A percentile compares a stretch with the other conserved stretches of the same genome.
Evolutionary conservation across 2,888 invertebrate genomes (phyloP).

Genomic region (Cryptocephalus primarius): DNA sequence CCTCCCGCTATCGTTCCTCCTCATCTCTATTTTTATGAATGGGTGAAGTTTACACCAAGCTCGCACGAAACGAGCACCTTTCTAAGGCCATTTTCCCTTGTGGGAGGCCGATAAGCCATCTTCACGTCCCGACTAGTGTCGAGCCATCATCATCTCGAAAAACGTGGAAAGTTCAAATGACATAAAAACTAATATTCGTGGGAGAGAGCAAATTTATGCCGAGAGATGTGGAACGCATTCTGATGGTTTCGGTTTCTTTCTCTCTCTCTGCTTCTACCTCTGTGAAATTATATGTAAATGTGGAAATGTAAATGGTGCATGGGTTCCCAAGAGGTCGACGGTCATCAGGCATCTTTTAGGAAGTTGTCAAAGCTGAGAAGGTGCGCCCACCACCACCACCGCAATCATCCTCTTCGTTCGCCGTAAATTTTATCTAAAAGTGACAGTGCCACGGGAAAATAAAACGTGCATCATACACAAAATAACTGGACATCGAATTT

Average conservation of each 20-base stretch:
- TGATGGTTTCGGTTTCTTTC: conserved; percentile 6
- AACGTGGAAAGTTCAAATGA: conserved; percentile 17
- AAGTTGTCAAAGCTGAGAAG: too few species aligned
- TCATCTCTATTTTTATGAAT: conserved; percentile 21
- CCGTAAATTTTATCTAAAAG: too few species aligned
- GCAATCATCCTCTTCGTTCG: too few species aligned
- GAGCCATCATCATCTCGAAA: conserved; percentile 6
- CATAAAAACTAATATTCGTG: conserved; percentile 25
- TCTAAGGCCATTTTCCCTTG: conserved; percentile 8
- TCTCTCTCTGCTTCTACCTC: neutral
- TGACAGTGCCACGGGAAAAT: too few species aligned
- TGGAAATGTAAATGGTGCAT: neutral
- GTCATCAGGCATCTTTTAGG: neutral
- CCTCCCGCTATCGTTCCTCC: conserved; percentile 16
- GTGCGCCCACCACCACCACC: too few species aligned
- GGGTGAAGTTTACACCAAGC: conserved; percentile 8
- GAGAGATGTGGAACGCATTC: conserved; percentile 5
- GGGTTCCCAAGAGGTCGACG: neutral
- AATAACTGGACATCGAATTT: too few species aligned
- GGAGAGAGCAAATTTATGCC: conserved; percentile 15
- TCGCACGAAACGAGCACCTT: neutral
- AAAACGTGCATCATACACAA: too few species aligned
- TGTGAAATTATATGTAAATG: neutral
- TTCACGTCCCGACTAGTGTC: conserved; percentile 17
- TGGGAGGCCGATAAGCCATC: conserved; percentile 14